Base-by-base conservation (phyloP, 2,113 vertebrate species). In the Xiphophorus hellerii region DNA sequence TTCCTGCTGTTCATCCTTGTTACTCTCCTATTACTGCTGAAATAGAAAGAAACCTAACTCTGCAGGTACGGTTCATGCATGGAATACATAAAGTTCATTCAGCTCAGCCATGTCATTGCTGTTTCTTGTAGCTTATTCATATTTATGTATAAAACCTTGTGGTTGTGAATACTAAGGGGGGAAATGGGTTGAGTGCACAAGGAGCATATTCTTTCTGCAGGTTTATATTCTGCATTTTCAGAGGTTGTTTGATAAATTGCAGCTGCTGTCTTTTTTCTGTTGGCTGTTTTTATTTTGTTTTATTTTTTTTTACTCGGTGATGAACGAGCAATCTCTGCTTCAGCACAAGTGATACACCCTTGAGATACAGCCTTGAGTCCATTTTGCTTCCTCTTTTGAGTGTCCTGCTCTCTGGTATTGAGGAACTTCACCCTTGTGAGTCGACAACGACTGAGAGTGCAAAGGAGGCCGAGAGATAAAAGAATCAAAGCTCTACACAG, bases 221-320 rank as follows among this genome's bases (percentile, higher is more conserved):
- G 61, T 58, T 63, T 37, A 11, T 70, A 11, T 61, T 22, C 3
- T 30, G 27, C 60, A 42, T 35, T 37, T 62, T 62, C 64, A 44
- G 31, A 25, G 51, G 58, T 27, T 78, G 54, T 51, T 37, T 62
- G 63, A 67, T 72, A 62, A 62, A 62, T 28, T 66, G 44, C 29
- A 27, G 30, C 68, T 42, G 63, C 22, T 66, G 48, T 51, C 30
- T 28, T 27, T 30, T 51, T 20, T n/a, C 25, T 6, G 27, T 17
- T 4, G 7, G 25, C 7, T 66, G 10, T 28, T 42, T 67, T 27
- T 7, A 9, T 37, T 22, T 4, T n/a, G 37, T 39, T 17, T 20
- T 17, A 5, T 33, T 33, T 1, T 8, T 35, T 37, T 11, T 58
- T 22, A 11, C 20, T 35, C 15, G 0, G 28, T 4, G 30, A 58